These are phyloP conservation scores for Seladonia tumulorum DNA, from an alignment of 2,888 invertebrate genomes.

Conservation along the genomic window DNA sequence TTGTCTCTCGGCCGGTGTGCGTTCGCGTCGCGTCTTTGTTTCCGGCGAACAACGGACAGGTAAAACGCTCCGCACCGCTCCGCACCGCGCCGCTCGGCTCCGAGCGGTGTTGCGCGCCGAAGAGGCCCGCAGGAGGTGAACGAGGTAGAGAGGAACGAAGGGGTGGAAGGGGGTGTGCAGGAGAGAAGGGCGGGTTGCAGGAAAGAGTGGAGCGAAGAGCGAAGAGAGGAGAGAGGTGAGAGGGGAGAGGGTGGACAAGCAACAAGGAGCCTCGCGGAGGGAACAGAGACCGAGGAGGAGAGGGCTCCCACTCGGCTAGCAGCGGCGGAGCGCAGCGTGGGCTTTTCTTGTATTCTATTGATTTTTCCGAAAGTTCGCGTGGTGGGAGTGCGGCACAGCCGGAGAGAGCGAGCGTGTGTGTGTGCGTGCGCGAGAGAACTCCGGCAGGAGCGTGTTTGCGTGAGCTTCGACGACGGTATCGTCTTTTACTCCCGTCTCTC, in stretches of 20 bases:
- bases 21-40: slow-evolving; percentile 38
- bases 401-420: slow-evolving; percentile 62
- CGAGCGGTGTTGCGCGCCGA: slow-evolving; percentile 27
- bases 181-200: not conserved
- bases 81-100: not conserved
- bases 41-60: slow-evolving; percentile 34
- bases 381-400: slow-evolving; percentile 77
- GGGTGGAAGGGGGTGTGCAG: not conserved
- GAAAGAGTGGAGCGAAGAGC: not conserved
- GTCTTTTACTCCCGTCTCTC: slow-evolving; percentile 53
- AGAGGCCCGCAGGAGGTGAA: slow-evolving; percentile 12
- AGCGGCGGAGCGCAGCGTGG: slow-evolving; percentile 72
- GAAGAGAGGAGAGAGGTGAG: slow-evolving; percentile 1
- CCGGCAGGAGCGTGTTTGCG: slow-evolving; percentile 67
- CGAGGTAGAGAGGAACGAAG: not conserved
- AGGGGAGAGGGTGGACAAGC: slow-evolving; percentile 9
- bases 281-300: slow-evolving; percentile 48
- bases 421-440: slow-evolving; percentile 27
- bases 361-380: slow-evolving; percentile 87
- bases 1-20: slow-evolving; percentile 1
- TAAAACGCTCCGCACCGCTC: slow-evolving; percentile 15
- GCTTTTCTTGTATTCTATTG: slow-evolving; percentile 87
- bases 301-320: slow-evolving; percentile 75
- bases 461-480: slow-evolving; percentile 61
- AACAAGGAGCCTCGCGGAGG: slow-evolving; percentile 32